Evolutionary conservation across 1,140 invertebrate genomes (phyloP), one percentile per base, ranked within the genome.

Genomic region (Steinernema khuongi): DNA sequence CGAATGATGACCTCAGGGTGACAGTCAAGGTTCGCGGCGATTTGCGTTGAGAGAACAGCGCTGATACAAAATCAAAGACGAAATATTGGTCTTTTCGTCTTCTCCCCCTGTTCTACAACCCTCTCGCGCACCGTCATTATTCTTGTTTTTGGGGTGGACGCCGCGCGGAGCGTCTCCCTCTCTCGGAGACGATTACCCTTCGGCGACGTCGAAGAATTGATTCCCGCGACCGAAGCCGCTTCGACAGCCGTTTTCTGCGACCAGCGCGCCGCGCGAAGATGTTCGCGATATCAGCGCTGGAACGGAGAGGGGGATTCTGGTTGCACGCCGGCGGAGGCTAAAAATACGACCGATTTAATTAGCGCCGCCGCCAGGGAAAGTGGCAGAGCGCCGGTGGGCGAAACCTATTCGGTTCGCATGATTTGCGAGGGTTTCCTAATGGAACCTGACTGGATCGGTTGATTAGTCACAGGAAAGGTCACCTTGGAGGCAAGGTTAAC

Each of bases 81-180:
- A 60, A 22, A 60, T 14, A 14, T 60, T 60, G 50, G 50, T 60
- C 50, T 60, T 60, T 60, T 60, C 50, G 50, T 60, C 50, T 60
- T 60, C 50, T 26, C 50, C 50, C 26, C 50, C 50, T 60, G 14
- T 60, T 60, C 50, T 60, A 60, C 50, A 60, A 60, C 50, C 50
- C 36, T 41, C 36, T 41, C 50, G 50, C 50, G 50, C 22, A 60
- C 22, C 50, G 50, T 60, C 50, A 60, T 60, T 60, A 60, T 60
- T 60, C 50, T 60, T 60, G 50, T 60, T 60, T 60, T 60, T 60
- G 50, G 50, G 50, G 50, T 60, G 50, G 50, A 60, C 50, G 50
- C 14, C 50, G 50, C 50, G 11, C 4, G 50, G 50, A 7, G 50
- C 14, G 22, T 22, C 2, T 60, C 50, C 26, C 11, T 60, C 50